phyloP scores from a whole-genome alignment of 2,113 vertebrate genomes.

The Myotis brandtii region DNA sequence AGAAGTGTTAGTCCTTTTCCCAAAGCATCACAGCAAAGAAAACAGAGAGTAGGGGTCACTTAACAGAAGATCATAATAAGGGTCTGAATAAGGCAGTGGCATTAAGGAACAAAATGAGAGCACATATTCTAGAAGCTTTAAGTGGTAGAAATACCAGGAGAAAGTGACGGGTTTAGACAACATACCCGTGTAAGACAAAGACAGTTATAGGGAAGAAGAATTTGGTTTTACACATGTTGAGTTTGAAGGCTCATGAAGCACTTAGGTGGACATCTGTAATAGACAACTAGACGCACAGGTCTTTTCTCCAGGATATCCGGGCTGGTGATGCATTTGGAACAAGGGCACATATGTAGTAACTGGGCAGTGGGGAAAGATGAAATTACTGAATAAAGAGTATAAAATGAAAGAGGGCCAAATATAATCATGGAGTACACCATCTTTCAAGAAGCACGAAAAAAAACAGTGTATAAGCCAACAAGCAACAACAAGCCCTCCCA shows the following conservation, averaged over 20 bases:
- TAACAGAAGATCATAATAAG: background rate
- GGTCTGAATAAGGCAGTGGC: background rate
- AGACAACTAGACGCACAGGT: background rate
- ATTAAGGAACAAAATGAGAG: conserved; percentile 28
- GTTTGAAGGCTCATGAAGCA: background rate
- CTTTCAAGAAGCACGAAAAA: conserved; percentile 26
- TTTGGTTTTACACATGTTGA: background rate
- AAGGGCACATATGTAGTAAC: background rate
- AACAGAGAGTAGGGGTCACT: background rate
- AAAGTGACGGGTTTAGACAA: background rate
- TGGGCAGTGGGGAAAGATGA: background rate
- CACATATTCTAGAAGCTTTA: background rate
- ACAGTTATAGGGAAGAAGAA: background rate
- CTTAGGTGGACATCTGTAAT: background rate
- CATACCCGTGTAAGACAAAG: background rate
- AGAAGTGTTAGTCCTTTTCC: background rate
- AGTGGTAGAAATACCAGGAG: background rate
- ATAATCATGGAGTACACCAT: background rate
- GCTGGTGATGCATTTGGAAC: background rate
- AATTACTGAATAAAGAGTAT: background rate
- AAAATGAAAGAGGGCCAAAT: conserved; percentile 15
- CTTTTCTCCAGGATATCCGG: background rate
- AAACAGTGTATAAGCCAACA: background rate
- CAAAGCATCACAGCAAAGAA: conserved; percentile 20
- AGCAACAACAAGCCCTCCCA: background rate